Evolutionary conservation across 2,888 invertebrate species (phyloP), one percentile per base, ranked within the genome.

Genomic region (Thera obeliscata): DNA sequence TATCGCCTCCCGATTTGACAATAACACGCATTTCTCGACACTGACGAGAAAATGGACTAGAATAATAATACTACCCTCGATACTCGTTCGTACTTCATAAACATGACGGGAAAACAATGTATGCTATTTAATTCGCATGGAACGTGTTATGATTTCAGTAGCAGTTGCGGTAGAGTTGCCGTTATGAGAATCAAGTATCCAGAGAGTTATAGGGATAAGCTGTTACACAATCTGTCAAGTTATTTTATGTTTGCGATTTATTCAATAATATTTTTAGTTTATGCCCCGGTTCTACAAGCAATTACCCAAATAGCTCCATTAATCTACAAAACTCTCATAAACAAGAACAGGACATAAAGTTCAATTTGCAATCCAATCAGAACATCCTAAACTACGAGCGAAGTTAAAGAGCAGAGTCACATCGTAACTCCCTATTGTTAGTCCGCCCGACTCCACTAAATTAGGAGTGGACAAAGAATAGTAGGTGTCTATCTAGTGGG

Each of bases 401-500:
- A 72, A 74, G 67, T 66, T 70, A 74, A 69, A 71, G 71, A 71
- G 71, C 68, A 61, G 65, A 74, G 70, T 74, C 66, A 71, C 66
- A 70, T 66, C 69, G 63, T 66, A 66, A 69, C 63, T 73, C 66
- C 65, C 58, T 66, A 67, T 71, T 70, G 67, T 66, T 65, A 67
- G 70, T 70, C 78, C 70, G 76, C 74, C 73, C 80, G 76, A 74
- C 76, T 74, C 73, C 71, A 76, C 76, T 76, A 84, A 89, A 89
- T 85, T 83, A 87, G 82, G 81, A 83, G 80, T 76, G 82, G 76
- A 82, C 82, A 83, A 87, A 88, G 85, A 88, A 87, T 78, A 79
- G 80, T 81, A 59, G 55, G 52, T 54, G 50, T 55, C 63, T 61
- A 65, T 61, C 62, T 61, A 58, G 64, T 61, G 61, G 67, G 43